Evolutionary conservation across 2,113 vertebrate genomes (phyloP).

Genomic region (Charina bottae): DNA sequence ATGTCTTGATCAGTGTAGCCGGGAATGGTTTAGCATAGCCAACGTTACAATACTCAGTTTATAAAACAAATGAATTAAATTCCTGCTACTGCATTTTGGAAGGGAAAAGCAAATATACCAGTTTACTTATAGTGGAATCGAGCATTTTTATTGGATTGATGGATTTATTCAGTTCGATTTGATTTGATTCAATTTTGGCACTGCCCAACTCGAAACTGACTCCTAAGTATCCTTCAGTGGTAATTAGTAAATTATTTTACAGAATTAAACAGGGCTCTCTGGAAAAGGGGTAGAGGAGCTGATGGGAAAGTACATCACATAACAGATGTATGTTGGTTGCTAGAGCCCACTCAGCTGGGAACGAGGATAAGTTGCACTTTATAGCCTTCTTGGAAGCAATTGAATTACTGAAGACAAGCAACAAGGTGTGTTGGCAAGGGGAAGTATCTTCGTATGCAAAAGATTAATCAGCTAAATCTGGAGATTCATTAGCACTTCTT

Average conservation of each 20-base stretch:
- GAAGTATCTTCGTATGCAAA: not conserved
- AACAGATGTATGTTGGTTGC: not conserved
- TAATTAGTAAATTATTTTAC: not conserved
- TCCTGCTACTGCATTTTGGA: not conserved
- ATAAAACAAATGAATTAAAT: not conserved
- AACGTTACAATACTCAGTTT: not conserved
- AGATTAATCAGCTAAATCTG: not conserved
- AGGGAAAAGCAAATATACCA: not conserved
- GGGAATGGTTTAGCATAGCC: conserved; percentile 26
- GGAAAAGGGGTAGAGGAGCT: not conserved
- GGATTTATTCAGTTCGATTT: not conserved
- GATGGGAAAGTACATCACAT: not conserved
- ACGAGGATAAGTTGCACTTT: not conserved
- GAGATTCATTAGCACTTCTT: not conserved
- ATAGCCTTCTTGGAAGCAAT: not conserved
- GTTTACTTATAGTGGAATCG: not conserved
- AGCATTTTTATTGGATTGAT: not conserved
- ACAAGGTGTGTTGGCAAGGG: not conserved
- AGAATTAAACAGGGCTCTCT: not conserved
- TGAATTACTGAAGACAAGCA: not conserved
- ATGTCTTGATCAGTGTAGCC: conserved; percentile 1
- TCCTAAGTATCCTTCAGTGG: not conserved
- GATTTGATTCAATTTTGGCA: not conserved
- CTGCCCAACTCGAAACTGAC: not conserved
- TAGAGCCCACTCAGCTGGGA: not conserved